These are phyloP conservation scores for Nineta flava DNA, from an alignment of 2,888 invertebrate genomes.

Conservation along the genomic window DNA sequence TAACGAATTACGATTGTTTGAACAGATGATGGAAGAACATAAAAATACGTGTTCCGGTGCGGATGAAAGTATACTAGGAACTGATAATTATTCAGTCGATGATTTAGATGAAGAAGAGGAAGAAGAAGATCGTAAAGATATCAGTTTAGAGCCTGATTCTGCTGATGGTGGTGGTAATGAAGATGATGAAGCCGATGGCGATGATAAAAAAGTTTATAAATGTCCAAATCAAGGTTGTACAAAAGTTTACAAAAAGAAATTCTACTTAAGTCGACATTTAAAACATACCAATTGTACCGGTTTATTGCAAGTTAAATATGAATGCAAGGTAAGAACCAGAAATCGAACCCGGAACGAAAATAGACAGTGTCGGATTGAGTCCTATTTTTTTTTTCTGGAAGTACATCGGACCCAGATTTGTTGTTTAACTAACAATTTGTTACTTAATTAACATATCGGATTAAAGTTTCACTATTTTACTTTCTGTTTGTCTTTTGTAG, in stretches of 20 bases:
- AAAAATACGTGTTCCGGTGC: slow-evolving; percentile 1
- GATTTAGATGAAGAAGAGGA: background rate
- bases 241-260: slow-evolving; percentile 56
- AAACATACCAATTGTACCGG: slow-evolving; percentile 53
- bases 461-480: background rate
- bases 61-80: background rate
- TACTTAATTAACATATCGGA: too few species aligned
- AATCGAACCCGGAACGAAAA: too few species aligned
- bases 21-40: slow-evolving; percentile 5
- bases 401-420: too few species aligned
- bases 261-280: slow-evolving; percentile 57
- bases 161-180: slow-evolving; percentile 7
- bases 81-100: background rate
- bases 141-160: background rate
- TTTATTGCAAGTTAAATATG: slow-evolving; percentile 7
- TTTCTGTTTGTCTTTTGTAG: slow-evolving; percentile 24
- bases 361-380: too few species aligned
- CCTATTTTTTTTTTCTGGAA: too few species aligned
- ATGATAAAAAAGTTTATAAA: slow-evolving; percentile 51
- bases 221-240: slow-evolving; percentile 44
- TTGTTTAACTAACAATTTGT: too few species aligned
- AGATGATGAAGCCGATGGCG: slow-evolving; percentile 31
- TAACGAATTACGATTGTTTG: too few species aligned
- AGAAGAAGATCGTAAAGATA: slow-evolving; percentile 3
- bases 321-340: slow-evolving; percentile 8